phyloP scores from a whole-genome alignment of 2,113 vertebrate genomes.

The Hyla sarda region DNA sequence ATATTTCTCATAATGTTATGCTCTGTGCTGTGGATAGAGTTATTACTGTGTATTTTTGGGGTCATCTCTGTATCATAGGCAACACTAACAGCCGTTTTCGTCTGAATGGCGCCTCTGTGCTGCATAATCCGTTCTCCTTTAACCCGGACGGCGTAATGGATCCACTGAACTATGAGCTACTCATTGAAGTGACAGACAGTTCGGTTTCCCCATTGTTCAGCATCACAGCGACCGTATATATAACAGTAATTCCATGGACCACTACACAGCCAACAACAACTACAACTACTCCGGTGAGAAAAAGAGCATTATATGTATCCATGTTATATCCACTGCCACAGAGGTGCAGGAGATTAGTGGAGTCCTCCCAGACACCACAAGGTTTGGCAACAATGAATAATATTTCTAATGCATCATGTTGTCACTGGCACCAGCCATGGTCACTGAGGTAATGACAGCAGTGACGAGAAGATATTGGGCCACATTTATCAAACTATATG shows the following conservation, averaged over 20 bases:
- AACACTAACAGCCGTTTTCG: conserved; percentile 67
- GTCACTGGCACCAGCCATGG: too few relatives aligned
- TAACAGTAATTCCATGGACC: conserved; percentile 67
- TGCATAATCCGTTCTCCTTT: conserved; percentile 52
- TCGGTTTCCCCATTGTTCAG: conserved; percentile 51
- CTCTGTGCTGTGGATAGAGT: background rate
- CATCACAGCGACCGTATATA: conserved; percentile 68
- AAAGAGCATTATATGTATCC: background rate
- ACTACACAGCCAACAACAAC: conserved; percentile 48
- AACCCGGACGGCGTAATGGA: background rate
- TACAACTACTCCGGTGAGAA: conserved; percentile 41
- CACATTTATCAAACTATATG: too few relatives aligned
- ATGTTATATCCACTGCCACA: too few relatives aligned
- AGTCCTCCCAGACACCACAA: background rate
- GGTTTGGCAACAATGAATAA: too few relatives aligned
- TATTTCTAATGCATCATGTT: background rate
- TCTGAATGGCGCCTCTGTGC: conserved; percentile 63
- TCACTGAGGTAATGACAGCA: too few relatives aligned
- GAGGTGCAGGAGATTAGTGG: background rate
- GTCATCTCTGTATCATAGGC: conserved; percentile 64
- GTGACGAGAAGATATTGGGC: background rate
- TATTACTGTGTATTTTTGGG: background rate
- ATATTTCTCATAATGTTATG: too few relatives aligned
- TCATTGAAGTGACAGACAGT: conserved; percentile 67
- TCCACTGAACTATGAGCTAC: conserved; percentile 65